Evolutionary conservation across 2,113 vertebrate species (phyloP), one percentile per base, ranked within the genome.

Genomic region (Geococcyx californianus): DNA sequence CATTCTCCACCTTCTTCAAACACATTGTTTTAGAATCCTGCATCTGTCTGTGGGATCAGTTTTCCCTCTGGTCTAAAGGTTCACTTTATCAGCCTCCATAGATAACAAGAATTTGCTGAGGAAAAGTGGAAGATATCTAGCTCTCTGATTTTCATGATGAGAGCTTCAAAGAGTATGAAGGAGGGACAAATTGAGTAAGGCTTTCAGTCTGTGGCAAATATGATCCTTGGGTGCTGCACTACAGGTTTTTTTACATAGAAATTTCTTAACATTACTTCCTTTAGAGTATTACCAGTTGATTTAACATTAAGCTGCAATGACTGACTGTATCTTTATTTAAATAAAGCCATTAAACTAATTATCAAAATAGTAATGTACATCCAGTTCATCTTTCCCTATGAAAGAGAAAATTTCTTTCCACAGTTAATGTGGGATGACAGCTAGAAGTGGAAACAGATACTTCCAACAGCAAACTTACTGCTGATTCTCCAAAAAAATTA

Each of bases 221-320:
- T 90, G 82, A 69, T 96, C 80, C 24, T 55, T 86, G 51, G 73
- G 58, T 69, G 73, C 73, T 93, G 86, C 93, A 90, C 93, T 93
- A 90, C 49, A 89, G 59, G 70, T 83, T 93, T 97, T 96, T 80
- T 94, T 93, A 96, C 51, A 89, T 7, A 93, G 94, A 94, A 96
- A 96, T 92, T 96, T 95, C 84, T 97, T 93, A 94, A 62, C 62
- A 90, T 91, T 88, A 86, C 52, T 97, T 94, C 81, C 93, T 86
- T 83, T 66, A 91, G 81, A 94, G 80, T 96, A 94, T 96, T 89
- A 80, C 84, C 63, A 91, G 73, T 55, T 55, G 93, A 93, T 31
- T 92, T 89, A 92, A 81, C 93, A 94, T 47, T 75, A 95, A 97
- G 75, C 60, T 96, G 44, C 44, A 96, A 64, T 91, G 66, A 93